These are phyloP conservation scores for Diplodus sargus DNA, from an alignment of 2,797 vertebrate species.

Conservation along the genomic window DNA sequence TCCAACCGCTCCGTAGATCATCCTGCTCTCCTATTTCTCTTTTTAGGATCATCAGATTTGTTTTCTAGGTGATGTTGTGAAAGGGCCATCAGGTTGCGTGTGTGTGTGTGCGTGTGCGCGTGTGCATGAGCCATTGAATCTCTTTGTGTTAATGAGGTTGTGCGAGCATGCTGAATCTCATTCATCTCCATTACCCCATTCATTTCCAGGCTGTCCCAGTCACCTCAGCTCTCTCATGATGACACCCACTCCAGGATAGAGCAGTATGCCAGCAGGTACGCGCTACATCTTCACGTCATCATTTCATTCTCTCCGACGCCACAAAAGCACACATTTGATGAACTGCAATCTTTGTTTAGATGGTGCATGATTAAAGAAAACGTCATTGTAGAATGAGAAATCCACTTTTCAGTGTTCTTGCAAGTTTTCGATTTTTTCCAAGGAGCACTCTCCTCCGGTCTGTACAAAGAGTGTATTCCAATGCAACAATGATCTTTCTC, in stretches of 20 bases:
- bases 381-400: not conserved
- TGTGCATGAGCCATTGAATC: conserved; percentile 46
- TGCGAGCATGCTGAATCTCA: conserved; percentile 68
- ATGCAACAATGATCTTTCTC: conserved; percentile 1
- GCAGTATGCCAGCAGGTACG: conserved; percentile 94
- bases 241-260: conserved; percentile 99
- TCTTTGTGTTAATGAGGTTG: conserved; percentile 60
- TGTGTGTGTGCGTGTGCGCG: not conserved
- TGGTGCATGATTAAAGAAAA: conserved; percentile 4
- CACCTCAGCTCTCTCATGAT: conserved; percentile 95
- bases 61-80: conserved; percentile 70
- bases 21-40: conserved; percentile 51
- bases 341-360: conserved; percentile 11
- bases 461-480: not conserved
- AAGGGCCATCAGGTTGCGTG: conserved; percentile 39
- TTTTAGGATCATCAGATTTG: conserved; percentile 65
- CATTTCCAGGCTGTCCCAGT: conserved; percentile 90
- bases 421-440: not conserved
- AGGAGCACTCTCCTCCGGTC: not conserved
- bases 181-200: conserved; percentile 78
- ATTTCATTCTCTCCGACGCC: conserved; percentile 36
- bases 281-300: conserved; percentile 41
- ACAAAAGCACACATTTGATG: not conserved
- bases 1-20: conserved; percentile 68
- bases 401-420: not conserved